These are phyloP conservation scores for Aphrocallistes beatrix DNA, from an alignment of 37 sponge, comb jelly and placozoan species.

Conservation along the genomic window DNA sequence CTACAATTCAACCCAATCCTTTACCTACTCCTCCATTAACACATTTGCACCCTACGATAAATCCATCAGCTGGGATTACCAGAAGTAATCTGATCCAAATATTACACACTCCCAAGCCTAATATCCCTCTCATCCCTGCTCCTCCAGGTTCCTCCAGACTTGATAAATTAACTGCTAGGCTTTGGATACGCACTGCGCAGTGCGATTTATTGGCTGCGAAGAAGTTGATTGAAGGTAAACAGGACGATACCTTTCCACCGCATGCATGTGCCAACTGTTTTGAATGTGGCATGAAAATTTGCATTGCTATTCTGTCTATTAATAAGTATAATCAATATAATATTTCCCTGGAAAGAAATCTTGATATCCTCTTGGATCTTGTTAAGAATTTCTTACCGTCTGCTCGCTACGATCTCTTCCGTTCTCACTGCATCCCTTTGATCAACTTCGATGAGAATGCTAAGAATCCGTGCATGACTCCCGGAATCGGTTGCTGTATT, in stretches of 20 bases:
- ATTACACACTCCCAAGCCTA: background rate
- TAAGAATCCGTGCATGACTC: background rate
- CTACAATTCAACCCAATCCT: background rate
- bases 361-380: background rate
- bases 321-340: background rate
- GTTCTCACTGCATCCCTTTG: background rate
- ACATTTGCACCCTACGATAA: background rate
- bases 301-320: slow-evolving; percentile 3
- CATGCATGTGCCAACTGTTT: background rate
- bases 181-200: slow-evolving; percentile 3
- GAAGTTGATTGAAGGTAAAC: background rate
- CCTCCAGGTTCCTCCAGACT: background rate
- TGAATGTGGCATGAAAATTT: slow-evolving; percentile 1
- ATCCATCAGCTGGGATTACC: background rate
- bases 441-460: slow-evolving; percentile 10
- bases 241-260: background rate
- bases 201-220: background rate
- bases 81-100: background rate
- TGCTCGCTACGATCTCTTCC: background rate
- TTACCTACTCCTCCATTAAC: background rate
- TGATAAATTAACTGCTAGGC: background rate
- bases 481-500: background rate
- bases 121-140: background rate
- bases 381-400: background rate
- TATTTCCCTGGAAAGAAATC: background rate